Evolutionary conservation across 2,888 invertebrate genomes (phyloP).

Genomic region (Buathra laborator): DNA sequence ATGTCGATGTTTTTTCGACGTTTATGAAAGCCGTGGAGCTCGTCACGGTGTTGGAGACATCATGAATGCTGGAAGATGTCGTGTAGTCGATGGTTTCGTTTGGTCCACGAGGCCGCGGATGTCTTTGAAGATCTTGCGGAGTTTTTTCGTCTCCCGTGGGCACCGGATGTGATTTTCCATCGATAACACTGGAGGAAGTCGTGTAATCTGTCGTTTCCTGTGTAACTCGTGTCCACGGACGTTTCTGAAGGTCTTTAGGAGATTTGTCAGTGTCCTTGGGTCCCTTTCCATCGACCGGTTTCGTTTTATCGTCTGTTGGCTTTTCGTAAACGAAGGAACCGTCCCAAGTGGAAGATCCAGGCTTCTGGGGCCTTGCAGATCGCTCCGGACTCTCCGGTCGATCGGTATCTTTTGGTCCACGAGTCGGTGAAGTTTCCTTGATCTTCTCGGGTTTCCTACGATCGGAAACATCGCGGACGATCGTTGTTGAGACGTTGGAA

Average conservation of each 20-base stretch:
- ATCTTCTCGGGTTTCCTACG: slow-evolving; percentile 43
- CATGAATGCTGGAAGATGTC: slow-evolving; percentile 39
- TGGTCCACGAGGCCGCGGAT: slow-evolving; percentile 25
- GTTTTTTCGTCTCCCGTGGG: slow-evolving; percentile 31
- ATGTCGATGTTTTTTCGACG: slow-evolving; percentile 65
- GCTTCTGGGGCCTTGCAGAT: slow-evolving; percentile 75
- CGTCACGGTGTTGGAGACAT: slow-evolving; percentile 58
- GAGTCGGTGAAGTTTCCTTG: slow-evolving; percentile 34
- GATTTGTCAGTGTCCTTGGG: not conserved
- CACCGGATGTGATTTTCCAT: slow-evolving; percentile 57
- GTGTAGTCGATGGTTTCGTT: slow-evolving; percentile 29
- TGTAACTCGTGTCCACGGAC: no score
- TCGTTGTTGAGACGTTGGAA: slow-evolving; percentile 62
- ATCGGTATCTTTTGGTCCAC: slow-evolving; percentile 49
- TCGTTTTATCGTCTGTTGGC: slow-evolving; percentile 28
- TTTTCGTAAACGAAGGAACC: slow-evolving; percentile 78
- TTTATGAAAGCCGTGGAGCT: slow-evolving; percentile 63
- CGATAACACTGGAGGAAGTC: slow-evolving; percentile 43
- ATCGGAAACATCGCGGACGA: slow-evolving; percentile 48
- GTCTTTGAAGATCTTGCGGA: slow-evolving; percentile 23
- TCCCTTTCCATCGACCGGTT: not conserved
- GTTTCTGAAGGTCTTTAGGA: not conserved
- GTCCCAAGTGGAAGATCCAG: slow-evolving; percentile 81
- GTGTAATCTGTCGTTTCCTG: no score
- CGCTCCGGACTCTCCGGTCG: slow-evolving; percentile 70